These are phyloP conservation scores for Lutraria rhynchaena DNA, from an alignment of 1,140 invertebrate genomes.

Conservation along the genomic window DNA sequence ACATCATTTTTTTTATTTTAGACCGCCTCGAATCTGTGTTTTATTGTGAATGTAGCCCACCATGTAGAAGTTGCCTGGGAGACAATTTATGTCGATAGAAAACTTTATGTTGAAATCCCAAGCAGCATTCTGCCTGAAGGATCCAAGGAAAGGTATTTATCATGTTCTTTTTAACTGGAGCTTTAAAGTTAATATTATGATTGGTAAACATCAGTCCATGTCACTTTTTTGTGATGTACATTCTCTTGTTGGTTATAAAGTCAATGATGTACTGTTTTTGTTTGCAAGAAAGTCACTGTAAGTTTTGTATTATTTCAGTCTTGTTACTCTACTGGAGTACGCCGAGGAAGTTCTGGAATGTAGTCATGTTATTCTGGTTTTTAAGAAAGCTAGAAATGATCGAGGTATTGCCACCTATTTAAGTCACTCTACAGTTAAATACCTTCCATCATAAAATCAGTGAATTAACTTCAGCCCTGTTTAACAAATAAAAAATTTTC, in stretches of 20 bases:
- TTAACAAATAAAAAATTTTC: no score
- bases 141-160: conserved; percentile 90
- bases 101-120: conserved; percentile 94
- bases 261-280: background rate
- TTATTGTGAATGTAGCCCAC: conserved; percentile 90
- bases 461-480: no score
- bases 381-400: conserved; percentile 92
- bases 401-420: no score
- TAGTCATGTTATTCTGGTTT: conserved; percentile 90
- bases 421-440: no score
- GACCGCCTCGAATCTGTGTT: conserved; percentile 81
- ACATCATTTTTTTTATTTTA: conserved; percentile 47
- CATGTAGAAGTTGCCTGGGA: conserved; percentile 90
- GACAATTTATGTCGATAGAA: conserved; percentile 88
- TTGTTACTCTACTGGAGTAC: conserved; percentile 96
- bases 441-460: no score
- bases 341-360: conserved; percentile 96
- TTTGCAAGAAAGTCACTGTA: no score
- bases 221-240: no score
- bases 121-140: conserved; percentile 91
- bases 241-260: background rate
- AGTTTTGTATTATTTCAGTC: conserved; percentile 80
- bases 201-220: no score
- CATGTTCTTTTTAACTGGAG: no score
- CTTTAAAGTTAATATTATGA: no score